Conservation (phyloP, 2,888 invertebrate species). For the Eupithecia centaureata region DNA sequence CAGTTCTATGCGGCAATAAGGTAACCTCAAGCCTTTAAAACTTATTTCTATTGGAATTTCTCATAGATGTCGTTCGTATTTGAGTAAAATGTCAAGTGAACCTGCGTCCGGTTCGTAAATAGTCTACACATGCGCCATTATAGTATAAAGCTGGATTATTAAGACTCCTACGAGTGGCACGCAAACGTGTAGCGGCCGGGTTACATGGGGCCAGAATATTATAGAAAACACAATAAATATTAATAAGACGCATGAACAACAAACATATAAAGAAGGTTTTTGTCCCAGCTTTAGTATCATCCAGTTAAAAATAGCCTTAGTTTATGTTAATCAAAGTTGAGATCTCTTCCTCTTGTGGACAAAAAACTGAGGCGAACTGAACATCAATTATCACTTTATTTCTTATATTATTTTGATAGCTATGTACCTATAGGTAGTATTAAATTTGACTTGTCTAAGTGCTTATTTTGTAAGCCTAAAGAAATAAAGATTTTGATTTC, state of each 20-base stretch:
- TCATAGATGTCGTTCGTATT: constrained; percentile 15
- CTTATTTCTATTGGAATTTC: not conserved
- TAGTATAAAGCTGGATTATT: constrained; percentile 75
- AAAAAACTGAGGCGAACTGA: no score
- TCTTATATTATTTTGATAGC: no score
- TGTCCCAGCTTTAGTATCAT: no score
- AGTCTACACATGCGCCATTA: constrained; percentile 53
- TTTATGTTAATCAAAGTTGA: no score
- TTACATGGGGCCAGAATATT: constrained; percentile 13
- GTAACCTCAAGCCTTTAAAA: not conserved
- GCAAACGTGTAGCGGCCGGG: constrained; percentile 54
- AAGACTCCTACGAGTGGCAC: constrained; percentile 80
- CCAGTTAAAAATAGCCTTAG: no score
- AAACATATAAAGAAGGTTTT: not conserved
- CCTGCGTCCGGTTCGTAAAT: constrained; percentile 35
- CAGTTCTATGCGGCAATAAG: no score
- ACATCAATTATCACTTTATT: no score
- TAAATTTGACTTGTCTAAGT: no score
- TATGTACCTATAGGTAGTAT: no score
- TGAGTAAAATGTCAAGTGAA: constrained; percentile 27
- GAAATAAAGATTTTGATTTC: no score
- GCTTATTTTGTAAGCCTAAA: no score
- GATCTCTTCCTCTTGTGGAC: no score
- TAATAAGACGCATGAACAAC: not conserved
- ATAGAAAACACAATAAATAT: not conserved